Evolutionary conservation across 2,888 invertebrate genomes (phyloP), one percentile per base, ranked within the genome.

Genomic region (Nomada ruficornis): DNA sequence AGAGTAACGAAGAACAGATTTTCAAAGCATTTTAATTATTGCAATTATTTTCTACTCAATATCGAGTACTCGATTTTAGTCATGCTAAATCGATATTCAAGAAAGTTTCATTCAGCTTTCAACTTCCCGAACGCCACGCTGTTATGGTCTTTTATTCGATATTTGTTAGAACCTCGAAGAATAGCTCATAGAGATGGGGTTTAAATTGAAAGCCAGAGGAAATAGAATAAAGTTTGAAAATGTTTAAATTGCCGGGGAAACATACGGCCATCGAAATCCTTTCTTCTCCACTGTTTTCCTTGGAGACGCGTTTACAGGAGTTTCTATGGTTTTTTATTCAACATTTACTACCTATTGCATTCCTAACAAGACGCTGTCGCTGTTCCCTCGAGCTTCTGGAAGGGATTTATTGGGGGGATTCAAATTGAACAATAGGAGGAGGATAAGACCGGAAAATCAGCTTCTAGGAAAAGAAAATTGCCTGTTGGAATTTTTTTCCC

Each of bases 281-380:
- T 67, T 36, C 20, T 4, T 64, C 15, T 10, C 2, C 3, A 9
- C 20, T 4, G 42, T 18, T n/a, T 0, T n/a, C 13, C 26, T n/a
- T 9, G 7, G 23, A 54, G 36, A 23, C 42, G 42, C 42, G 44
- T 69, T 69, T 3, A 9, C 18, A 50, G n/a, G 26, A 26, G 26
- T 20, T 69, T 59, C 9, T 13, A 26, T n/a, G 23, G 23, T 44
- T 57, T 44, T 23, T 69, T 69, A 59, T 69, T 69, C 23, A 59
- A 59, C 54, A 55, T 68, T 23, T 68, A 55, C 42, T 42, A 18
- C 54, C 42, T 55, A 68, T 68, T 68, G 36, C 54, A 10, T 5
- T 23, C 36, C 18, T 55, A 74, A 77, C 74, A 65, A 65, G 64
- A 77, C 67, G 67, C 18, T 75, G 20, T 59, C 36, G 67, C 36